These are phyloP conservation scores for Gryllus bimaculatus DNA, from an alignment of 1,140 invertebrate species.

Conservation along the genomic window DNA sequence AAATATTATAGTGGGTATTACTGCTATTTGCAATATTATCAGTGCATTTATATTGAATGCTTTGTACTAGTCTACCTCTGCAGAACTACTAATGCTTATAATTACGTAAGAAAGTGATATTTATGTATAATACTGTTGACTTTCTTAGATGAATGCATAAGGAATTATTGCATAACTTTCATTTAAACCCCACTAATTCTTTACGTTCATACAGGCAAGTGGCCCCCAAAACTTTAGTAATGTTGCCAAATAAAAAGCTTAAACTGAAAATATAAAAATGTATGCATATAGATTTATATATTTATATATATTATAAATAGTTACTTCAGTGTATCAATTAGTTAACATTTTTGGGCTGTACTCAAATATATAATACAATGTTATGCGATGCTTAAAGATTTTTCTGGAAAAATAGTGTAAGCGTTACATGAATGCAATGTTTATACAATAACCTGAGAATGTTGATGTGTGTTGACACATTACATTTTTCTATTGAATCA, in stretches of 20 bases:
- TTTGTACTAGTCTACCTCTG: background rate
- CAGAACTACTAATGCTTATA: background rate
- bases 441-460: background rate
- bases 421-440: background rate
- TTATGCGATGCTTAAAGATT: background rate
- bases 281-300: background rate
- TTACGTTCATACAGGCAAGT: background rate
- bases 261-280: background rate
- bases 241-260: background rate
- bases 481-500: background rate
- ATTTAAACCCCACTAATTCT: background rate
- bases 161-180: too few species aligned
- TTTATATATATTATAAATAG: background rate
- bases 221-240: background rate
- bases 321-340: background rate
- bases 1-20: background rate
- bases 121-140: background rate
- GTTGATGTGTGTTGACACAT: too few species aligned
- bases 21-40: background rate
- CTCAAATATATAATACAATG: background rate
- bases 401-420: slow-evolving; percentile 1
- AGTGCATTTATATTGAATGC: background rate
- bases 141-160: background rate
- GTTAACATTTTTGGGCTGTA: background rate
- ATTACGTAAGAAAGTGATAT: background rate